Conservation (phyloP, 2,888 invertebrate genomes). For the Pomacea canaliculata region DNA sequence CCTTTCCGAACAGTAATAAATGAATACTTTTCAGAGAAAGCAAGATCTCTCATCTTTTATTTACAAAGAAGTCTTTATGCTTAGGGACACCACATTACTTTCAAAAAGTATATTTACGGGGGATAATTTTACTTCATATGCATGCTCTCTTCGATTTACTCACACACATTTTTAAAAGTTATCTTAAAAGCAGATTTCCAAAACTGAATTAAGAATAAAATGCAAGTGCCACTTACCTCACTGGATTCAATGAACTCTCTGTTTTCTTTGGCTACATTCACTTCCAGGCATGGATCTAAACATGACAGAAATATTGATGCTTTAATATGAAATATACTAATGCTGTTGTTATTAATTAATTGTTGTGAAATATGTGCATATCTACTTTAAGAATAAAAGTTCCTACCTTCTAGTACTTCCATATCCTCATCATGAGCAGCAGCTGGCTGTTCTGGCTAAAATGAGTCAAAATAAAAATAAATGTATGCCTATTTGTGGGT, state of each 20-base stretch:
- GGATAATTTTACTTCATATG: not conserved
- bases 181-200: too few relatives aligned
- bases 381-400: not conserved
- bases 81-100: not conserved
- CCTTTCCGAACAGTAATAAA: not conserved
- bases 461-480: too few relatives aligned
- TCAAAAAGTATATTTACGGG: not conserved
- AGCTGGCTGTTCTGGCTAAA: constrained; percentile 5
- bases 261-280: constrained; percentile 64
- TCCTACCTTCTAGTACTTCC: constrained; percentile 49
- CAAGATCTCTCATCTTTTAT: too few relatives aligned
- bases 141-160: too few relatives aligned
- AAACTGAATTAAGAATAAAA: not conserved
- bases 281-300: constrained; percentile 61
- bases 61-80: too few relatives aligned
- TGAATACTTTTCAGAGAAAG: not conserved
- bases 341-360: too few relatives aligned
- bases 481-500: too few relatives aligned
- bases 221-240: constrained; percentile 53
- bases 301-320: not conserved
- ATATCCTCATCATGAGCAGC: constrained; percentile 35
- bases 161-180: too few relatives aligned
- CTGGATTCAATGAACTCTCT: constrained; percentile 64
- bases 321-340: not conserved
- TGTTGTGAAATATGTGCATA: too few relatives aligned